Evolutionary conservation across 2,113 vertebrate genomes (phyloP), one percentile per base, ranked within the genome.

Genomic region (Perccottus glenii): DNA sequence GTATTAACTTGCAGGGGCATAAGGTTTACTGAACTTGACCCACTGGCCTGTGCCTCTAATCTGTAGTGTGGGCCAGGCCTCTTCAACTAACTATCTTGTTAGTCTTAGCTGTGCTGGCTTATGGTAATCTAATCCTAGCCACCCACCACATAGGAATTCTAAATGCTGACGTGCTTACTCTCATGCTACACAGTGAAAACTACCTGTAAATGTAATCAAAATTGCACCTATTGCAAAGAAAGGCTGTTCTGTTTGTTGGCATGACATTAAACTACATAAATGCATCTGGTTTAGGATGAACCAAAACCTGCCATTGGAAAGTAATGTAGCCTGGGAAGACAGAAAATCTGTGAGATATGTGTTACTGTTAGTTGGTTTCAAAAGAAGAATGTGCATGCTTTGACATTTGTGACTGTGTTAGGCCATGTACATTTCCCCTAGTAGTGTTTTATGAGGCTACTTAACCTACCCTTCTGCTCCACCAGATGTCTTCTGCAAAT

Each of bases 51-150:
- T 48, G 67, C 15, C 75, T 80, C 57, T 88, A 92, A 90, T 90
- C 87, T 58, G 9, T 36, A 19, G 35, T 73, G 40, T 33, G 56
- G 64, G 64, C 44, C 66, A 73, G 67, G 61, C 68, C 75, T 82
- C 85, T 77, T 78, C 56, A 88, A 69, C 56, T 43, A 56, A 85
- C 68, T 82, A 87, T 89, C 69, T 81, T 75, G 84, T 88, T 91
- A 88, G 77, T 79, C 51, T 80, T 82, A 87, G 77, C 84, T 85
- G 67, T 79, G 71, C 69, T 89, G 85, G 89, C 67, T 90, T 91
- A 89, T 57, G 49, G 78, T 89, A 89, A 89, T 88, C 86, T 89
- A 88, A 90, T 91, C 85, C 75, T 15, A 70, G 58, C 70, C 75
- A 80, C 48, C 82, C 74, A 65, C 78, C 78, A 84, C 81, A 67